Base-by-base conservation (phyloP, 2,797 vertebrate species). In the Centroberyx gerrardi region DNA sequence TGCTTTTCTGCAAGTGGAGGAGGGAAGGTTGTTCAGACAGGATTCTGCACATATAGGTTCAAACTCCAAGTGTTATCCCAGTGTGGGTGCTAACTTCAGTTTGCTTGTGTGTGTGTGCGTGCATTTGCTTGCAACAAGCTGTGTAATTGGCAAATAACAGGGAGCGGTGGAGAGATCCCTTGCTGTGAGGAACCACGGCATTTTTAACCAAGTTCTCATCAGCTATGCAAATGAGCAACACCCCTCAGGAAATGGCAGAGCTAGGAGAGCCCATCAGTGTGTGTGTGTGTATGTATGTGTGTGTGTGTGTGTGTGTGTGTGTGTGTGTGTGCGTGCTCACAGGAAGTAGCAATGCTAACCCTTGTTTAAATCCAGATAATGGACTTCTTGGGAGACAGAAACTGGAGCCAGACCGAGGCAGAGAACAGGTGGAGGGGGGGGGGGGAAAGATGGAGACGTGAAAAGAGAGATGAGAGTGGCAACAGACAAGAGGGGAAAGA, bases 331-430 rank as follows among this genome's bases (percentile, higher is more conserved):
- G 68, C 68, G 64, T 38, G 52, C 46, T 22, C 9, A 14, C 54
- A 17, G 44, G 13, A 72, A 22, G 40, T n/a, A 40, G 33, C 12
- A 29, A 75, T 10, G 64, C 36, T 69, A 77, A 78, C 70, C 75
- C 83, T 78, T 85, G 76, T 85, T 88, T 81, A 84, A 86, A 85
- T 44, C 59, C 48, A 42, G 40, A 62, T 74, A 82, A 83, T 75
- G 48, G 68, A 85, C 61, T 72, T 76, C 52, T 60, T 61, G 54
- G 40, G 38, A 73, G 73, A 72, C 27, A 28, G 49, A 80, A 76
- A 28, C 59, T 71, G 36, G 52, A 72, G 74, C 74, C 8, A 8
- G 74, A 66, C 46, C 31, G 27, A 48, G 61, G 22, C 22, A 22
- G 22, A 22, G 12, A 17, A 49, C 62, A 51, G 74, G 14, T 72